Conservation (phyloP, 1,140 invertebrate species). For the Polypedilum pembai region DNA sequence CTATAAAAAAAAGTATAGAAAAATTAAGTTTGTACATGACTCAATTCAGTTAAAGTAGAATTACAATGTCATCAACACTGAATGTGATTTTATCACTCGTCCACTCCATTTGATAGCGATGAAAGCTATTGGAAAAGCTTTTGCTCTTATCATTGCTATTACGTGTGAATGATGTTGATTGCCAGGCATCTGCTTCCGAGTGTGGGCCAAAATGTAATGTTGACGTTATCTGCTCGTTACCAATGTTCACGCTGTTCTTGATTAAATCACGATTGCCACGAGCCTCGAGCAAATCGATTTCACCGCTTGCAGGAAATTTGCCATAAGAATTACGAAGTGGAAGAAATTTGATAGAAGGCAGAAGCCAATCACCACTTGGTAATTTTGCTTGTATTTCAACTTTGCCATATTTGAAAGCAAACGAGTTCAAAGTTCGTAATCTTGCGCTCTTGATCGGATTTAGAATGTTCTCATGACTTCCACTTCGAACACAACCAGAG, state of each 20-base stretch:
- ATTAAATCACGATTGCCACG: constrained; percentile 50
- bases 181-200: constrained; percentile 48
- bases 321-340: constrained; percentile 51
- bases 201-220: constrained; percentile 59
- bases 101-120: constrained; percentile 48
- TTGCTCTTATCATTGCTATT: constrained; percentile 37
- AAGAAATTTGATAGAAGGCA: constrained; percentile 53
- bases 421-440: constrained; percentile 46
- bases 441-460: constrained; percentile 49
- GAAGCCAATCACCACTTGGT: constrained; percentile 60
- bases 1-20: too few relatives aligned
- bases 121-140: constrained; percentile 46
- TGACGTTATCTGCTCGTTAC: constrained; percentile 49
- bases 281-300: constrained; percentile 51
- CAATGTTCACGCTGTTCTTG: constrained; percentile 49
- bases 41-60: background rate
- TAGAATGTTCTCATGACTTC: constrained; percentile 36
- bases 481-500: constrained; percentile 39
- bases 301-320: constrained; percentile 49
- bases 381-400: constrained; percentile 57
- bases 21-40: background rate
- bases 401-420: constrained; percentile 52
- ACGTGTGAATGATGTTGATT: constrained; percentile 40
- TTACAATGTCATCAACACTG: constrained; percentile 44
- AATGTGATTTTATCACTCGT: constrained; percentile 46